Conservation (phyloP, 2,797 vertebrate species). For the Pseudopleuronectes americanus region DNA sequence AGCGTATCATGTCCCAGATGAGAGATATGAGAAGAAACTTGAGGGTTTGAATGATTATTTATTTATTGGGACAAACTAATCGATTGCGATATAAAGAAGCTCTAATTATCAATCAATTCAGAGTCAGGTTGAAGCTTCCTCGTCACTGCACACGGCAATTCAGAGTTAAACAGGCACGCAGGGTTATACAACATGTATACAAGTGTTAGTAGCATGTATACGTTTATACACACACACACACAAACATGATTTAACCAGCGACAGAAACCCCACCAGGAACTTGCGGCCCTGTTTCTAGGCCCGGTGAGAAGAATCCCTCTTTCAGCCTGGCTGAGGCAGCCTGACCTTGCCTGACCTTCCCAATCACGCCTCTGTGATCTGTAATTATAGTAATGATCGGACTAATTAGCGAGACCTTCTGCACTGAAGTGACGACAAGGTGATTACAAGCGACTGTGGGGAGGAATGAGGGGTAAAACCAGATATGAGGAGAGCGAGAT, state of each 20-base stretch:
- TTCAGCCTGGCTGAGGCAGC: conserved; percentile 24
- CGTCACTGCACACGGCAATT: too few relatives aligned
- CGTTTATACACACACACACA: neutral
- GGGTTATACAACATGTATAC: too few relatives aligned
- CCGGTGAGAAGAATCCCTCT: conserved; percentile 17
- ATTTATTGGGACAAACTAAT: too few relatives aligned
- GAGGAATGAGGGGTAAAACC: conserved; percentile 18
- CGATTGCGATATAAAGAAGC: too few relatives aligned
- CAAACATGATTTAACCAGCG: conserved; percentile 12
- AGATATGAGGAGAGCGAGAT: conserved; percentile 14
- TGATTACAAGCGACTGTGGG: conserved; percentile 53
- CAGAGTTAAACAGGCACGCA: neutral
- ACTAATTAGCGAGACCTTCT: conserved; percentile 70
- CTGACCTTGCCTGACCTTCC: conserved; percentile 62
- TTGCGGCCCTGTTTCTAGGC: conserved; percentile 3
- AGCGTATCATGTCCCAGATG: neutral
- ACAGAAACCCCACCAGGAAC: conserved; percentile 13
- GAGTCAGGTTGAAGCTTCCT: too few relatives aligned
- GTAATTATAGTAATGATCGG: conserved; percentile 73
- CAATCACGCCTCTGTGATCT: conserved; percentile 58
- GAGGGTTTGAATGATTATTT: too few relatives aligned
- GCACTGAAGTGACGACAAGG: conserved; percentile 56
- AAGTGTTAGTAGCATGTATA: too few relatives aligned
- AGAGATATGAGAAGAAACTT: too few relatives aligned
- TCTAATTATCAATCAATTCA: too few relatives aligned